Base-by-base conservation (phyloP, 2,113 vertebrate genomes). In the Oryzias curvinotus region DNA sequence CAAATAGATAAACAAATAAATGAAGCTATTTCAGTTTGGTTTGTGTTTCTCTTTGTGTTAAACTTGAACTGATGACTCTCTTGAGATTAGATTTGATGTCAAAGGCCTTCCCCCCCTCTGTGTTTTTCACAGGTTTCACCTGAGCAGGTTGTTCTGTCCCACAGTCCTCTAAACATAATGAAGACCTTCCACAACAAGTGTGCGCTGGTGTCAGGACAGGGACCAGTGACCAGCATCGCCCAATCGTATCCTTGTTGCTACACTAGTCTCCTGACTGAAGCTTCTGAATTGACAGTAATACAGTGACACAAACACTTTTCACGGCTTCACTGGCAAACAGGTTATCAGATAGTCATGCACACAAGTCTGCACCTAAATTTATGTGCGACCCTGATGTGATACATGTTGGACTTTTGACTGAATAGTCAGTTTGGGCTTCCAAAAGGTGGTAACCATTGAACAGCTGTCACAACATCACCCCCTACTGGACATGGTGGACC, bases 171-270 rank as follows among this genome's bases (percentile, higher is more conserved):
- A 77, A 83, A 67, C 44, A 93, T 93, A 90, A 90, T 96, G 81
- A 93, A 77, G 58, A 87, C 62, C 45, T 95, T 93, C 5, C 95
- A 95, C 52, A 83, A 95, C n/a, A 96, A 95, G 75, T 91, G 92
- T 61, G 92, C 95, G 1, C 82, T 96, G 51, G 93, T 96, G 0
- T 96, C 94, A 1, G 95, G 95, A 59, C 95, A 97, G 82, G 95
- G 95, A 7, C 95, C 95, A 0, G 84, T 95, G 57, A 84, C 85
- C 14, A 93, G 93, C 55, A 96, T 97, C 30, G 94, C 94, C 65
- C 91, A 87, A 66, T 89, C 91, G 95, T 97, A 95, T 96, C 94
- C 90, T 36, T 36, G 36, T 36, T 36, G 36, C 8, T 36, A 10
- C 36, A 12, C 36, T 36, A 10, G 10, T 36, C 30, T 36, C 30